These are phyloP conservation scores for Tyria jacobaeae DNA, from an alignment of 2,888 invertebrate genomes.

Conservation along the genomic window DNA sequence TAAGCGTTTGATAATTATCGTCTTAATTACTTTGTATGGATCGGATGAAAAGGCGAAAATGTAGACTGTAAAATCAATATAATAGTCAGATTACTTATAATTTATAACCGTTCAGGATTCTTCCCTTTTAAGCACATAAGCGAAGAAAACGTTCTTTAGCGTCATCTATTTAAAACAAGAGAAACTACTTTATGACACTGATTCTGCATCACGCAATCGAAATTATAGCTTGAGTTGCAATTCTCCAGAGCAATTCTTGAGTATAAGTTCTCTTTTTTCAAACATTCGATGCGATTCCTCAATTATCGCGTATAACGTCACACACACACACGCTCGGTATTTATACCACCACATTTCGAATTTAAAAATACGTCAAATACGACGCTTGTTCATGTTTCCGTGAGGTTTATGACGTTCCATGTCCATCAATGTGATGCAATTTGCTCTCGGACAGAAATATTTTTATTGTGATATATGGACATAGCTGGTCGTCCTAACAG, in stretches of 20 bases:
- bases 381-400: conserved; percentile 19
- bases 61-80: background rate
- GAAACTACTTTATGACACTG: too few relatives aligned
- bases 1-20: conserved; percentile 41
- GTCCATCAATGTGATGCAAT: conserved; percentile 24
- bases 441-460: conserved; percentile 6
- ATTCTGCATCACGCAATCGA: too few relatives aligned
- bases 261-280: background rate
- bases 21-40: conserved; percentile 43
- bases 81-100: too few relatives aligned
- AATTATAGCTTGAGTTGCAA: background rate
- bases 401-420: conserved; percentile 36
- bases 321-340: conserved; percentile 26
- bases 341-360: conserved; percentile 26
- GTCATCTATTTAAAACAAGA: too few relatives aligned
- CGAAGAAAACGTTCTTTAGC: too few relatives aligned
- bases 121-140: too few relatives aligned
- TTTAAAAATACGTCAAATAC: conserved; percentile 33
- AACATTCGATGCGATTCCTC: conserved; percentile 12
- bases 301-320: conserved; percentile 20
- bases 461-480: conserved; percentile 14
- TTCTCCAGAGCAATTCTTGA: background rate
- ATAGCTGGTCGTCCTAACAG: background rate
- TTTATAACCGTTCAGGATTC: too few relatives aligned
- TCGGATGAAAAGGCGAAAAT: background rate